Evolutionary conservation across 2,888 invertebrate species (phyloP).

Genomic region (Charanyca ferruginea): DNA sequence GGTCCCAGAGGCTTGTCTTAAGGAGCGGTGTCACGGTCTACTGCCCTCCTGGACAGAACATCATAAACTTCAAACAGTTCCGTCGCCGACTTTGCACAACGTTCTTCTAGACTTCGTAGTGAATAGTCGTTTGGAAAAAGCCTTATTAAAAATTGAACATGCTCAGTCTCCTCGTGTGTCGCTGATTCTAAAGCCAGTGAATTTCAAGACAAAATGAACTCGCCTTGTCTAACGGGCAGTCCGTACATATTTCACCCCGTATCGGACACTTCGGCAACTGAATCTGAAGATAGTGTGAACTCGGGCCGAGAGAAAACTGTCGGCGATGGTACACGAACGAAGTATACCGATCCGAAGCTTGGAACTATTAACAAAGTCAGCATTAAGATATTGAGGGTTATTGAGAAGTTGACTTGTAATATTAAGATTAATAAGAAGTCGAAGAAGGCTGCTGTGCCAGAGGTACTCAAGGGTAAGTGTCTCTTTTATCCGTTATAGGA

Average conservation of each 20-base stretch:
- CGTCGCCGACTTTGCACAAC: conserved; percentile 78
- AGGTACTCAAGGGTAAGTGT: conserved; percentile 45
- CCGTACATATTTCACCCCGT: conserved; percentile 87
- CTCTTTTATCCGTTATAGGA: background rate
- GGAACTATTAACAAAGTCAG: conserved; percentile 89
- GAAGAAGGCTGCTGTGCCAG: conserved; percentile 66
- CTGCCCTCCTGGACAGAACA: conserved; percentile 72
- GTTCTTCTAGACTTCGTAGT: conserved; percentile 76
- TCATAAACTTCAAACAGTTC: conserved; percentile 78
- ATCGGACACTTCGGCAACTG: conserved; percentile 87
- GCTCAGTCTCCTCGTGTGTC: conserved; percentile 15
- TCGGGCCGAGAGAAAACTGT: conserved; percentile 84
- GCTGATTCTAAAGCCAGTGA: conserved; percentile 32
- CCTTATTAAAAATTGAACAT: conserved; percentile 28
- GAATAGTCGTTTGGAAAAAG: conserved; percentile 70
- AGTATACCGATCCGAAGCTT: conserved; percentile 86
- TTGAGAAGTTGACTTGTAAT: conserved; percentile 86
- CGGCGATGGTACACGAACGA: conserved; percentile 81
- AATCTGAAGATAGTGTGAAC: conserved; percentile 85
- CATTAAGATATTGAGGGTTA: conserved; percentile 86
- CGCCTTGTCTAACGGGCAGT: conserved; percentile 82
- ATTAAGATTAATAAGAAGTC: conserved; percentile 80
- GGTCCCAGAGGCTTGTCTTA: conserved; percentile 80
- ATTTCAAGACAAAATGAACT: conserved; percentile 76
- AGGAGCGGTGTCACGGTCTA: conserved; percentile 83